Conservation (phyloP, 2,888 invertebrate genomes). For the Orthonevra nobilis region DNA sequence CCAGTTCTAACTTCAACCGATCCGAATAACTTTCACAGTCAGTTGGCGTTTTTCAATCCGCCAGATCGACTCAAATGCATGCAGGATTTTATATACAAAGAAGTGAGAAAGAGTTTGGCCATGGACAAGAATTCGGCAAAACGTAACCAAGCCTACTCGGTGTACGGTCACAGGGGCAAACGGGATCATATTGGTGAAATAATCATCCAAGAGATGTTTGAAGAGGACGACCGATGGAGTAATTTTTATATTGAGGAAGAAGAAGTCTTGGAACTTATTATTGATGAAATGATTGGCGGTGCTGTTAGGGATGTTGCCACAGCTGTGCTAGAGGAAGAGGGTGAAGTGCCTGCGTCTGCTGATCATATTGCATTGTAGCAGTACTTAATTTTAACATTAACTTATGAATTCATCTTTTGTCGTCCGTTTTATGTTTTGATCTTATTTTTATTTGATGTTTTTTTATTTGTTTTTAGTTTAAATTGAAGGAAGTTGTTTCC, state of each 20-base stretch:
- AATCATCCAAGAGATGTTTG: constrained; percentile 85
- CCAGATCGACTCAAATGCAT: constrained; percentile 80
- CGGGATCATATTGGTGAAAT: constrained; percentile 87
- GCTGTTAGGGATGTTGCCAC: constrained; percentile 80
- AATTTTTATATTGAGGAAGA: constrained; percentile 87
- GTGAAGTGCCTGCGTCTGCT: constrained; percentile 10
- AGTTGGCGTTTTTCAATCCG: constrained; percentile 78
- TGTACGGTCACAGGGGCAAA: constrained; percentile 83
- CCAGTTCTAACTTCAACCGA: constrained; percentile 74
- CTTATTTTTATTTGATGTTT: constrained; percentile 3
- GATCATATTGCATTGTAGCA: constrained; percentile 16
- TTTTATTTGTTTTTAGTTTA: constrained; percentile 22
- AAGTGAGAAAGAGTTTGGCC: constrained; percentile 81
- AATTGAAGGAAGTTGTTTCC: constrained; percentile 49
- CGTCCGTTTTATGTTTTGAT: constrained; percentile 15
- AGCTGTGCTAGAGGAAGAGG: constrained; percentile 70
- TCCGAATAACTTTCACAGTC: constrained; percentile 78
- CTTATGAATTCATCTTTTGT: constrained; percentile 49
- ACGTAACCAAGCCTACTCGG: constrained; percentile 72
- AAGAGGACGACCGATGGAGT: constrained; percentile 88
- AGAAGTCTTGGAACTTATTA: constrained; percentile 83
- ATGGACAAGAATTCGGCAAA: constrained; percentile 81
- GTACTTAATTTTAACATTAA: constrained; percentile 60
- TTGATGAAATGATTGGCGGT: constrained; percentile 82
- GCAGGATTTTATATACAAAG: constrained; percentile 81